Conservation (phyloP, 1,140 invertebrate species). For the Tribolium castaneum region DNA sequence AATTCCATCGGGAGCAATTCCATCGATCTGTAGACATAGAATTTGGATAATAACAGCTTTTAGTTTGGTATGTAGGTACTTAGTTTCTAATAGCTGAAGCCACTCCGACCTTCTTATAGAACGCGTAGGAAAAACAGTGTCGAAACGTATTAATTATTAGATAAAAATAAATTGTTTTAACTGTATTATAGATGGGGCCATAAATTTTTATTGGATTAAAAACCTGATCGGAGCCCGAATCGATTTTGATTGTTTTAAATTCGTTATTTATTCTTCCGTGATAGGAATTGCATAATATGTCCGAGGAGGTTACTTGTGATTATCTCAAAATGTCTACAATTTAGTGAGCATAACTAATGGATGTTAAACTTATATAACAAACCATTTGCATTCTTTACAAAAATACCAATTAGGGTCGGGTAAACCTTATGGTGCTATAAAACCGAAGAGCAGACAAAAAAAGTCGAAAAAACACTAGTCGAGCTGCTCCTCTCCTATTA, state of each 20-base stretch:
- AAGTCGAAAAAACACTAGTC: conserved; percentile 26
- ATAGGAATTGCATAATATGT: conserved; percentile 8
- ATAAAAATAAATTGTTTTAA: conserved; percentile 34
- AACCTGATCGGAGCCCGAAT: neutral
- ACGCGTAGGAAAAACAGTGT: conserved; percentile 34
- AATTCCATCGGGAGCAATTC: conserved; percentile 35
- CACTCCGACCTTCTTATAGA: conserved; percentile 1
- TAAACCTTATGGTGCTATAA: conserved; percentile 39
- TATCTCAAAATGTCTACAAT: conserved; percentile 21
- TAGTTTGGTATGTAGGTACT: conserved; percentile 36
- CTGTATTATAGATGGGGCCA: conserved; percentile 10
- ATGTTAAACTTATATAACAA: conserved; percentile 17
- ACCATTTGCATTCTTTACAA: conserved; percentile 26
- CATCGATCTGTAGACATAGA: conserved; percentile 38
- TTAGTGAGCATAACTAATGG: conserved; percentile 18
- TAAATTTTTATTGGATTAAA: conserved; percentile 38
- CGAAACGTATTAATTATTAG: conserved; percentile 42
- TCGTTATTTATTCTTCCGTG: conserved; percentile 18
- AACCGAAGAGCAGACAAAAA: conserved; percentile 26
- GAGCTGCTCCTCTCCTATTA: conserved; percentile 11
- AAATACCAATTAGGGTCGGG: conserved; percentile 15
- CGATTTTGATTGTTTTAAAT: conserved; percentile 8
- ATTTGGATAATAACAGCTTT: conserved; percentile 42
- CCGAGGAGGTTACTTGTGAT: conserved; percentile 3
- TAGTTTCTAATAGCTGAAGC: conserved; percentile 33